Conservation (phyloP, 2,113 vertebrate genomes). For the Isichthys henryi region DNA sequence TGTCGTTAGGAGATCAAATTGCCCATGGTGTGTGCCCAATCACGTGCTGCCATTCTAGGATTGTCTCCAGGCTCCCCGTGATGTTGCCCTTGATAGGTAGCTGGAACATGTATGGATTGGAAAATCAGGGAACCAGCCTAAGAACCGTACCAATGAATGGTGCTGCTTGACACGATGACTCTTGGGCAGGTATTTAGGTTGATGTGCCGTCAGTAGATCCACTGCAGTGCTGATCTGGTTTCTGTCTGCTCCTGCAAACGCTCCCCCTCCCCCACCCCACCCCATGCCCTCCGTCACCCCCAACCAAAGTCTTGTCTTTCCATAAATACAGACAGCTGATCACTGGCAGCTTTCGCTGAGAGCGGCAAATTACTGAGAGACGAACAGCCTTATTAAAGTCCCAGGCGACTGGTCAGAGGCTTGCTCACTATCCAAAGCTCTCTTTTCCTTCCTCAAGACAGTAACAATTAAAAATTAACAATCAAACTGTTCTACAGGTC, state of each 20-base stretch:
- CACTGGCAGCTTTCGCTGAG: background rate
- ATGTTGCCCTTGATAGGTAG: background rate
- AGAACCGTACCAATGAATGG: background rate
- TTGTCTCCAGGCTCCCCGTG: background rate
- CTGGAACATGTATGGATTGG: background rate
- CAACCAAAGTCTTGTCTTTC: background rate
- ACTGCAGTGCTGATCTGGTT: background rate
- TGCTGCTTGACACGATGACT: background rate
- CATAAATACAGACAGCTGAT: background rate
- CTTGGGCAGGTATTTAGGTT: background rate
- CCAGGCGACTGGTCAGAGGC: background rate
- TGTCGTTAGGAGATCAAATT: background rate
- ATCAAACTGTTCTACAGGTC: background rate
- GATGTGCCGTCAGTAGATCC: background rate
- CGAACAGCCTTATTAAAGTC: background rate
- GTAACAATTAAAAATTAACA: background rate
- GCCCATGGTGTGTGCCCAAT: background rate
- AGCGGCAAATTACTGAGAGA: background rate
- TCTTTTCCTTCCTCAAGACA: background rate
- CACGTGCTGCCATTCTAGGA: background rate
- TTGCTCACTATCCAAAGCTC: background rate
- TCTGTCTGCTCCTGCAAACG: background rate
- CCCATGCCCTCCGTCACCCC: background rate
- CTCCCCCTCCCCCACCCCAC: background rate
- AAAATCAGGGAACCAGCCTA: background rate